These are phyloP conservation scores for Anthophora plumipes DNA, from an alignment of 2,888 invertebrate species.

Conservation along the genomic window DNA sequence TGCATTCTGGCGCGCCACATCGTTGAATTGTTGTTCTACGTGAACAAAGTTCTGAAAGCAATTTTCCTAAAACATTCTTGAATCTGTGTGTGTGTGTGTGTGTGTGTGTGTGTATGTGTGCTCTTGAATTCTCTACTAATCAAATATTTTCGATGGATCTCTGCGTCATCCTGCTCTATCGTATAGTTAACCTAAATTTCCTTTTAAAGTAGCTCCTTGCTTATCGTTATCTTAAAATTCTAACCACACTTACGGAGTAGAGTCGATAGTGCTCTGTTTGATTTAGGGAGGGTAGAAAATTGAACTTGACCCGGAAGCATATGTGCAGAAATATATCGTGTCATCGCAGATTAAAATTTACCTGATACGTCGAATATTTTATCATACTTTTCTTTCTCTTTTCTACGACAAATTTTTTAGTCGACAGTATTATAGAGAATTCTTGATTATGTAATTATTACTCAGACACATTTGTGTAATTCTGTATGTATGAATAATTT, in stretches of 20 bases:
- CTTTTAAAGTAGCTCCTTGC: too few relatives aligned
- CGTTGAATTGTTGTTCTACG: constrained; percentile 16
- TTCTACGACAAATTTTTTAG: too few relatives aligned
- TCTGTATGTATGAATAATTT: too few relatives aligned
- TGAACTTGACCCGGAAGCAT: too few relatives aligned
- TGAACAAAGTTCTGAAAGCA: constrained; percentile 23
- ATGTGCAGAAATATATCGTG: too few relatives aligned
- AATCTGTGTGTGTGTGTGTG: too few relatives aligned
- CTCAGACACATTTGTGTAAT: background rate
- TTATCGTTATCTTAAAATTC: background rate
- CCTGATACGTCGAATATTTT: too few relatives aligned
- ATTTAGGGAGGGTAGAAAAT: too few relatives aligned
- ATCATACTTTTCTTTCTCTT: too few relatives aligned
- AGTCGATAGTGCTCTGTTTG: too few relatives aligned
- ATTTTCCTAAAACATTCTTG: background rate
- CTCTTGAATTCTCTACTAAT: background rate
- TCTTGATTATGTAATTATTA: background rate
- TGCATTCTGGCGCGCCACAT: constrained; percentile 30
- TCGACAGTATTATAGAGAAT: too few relatives aligned
- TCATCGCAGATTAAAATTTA: too few relatives aligned
- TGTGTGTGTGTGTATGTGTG: background rate
- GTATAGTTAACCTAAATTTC: constrained; percentile 9
- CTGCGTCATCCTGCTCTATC: background rate
- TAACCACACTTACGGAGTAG: background rate
- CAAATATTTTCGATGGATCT: background rate